Percentiles rank a stretch among this genome's conserved stretches.
phyloP scores from a whole-genome alignment of 2,888 invertebrate species.

The Synergus gifuensis region DNA sequence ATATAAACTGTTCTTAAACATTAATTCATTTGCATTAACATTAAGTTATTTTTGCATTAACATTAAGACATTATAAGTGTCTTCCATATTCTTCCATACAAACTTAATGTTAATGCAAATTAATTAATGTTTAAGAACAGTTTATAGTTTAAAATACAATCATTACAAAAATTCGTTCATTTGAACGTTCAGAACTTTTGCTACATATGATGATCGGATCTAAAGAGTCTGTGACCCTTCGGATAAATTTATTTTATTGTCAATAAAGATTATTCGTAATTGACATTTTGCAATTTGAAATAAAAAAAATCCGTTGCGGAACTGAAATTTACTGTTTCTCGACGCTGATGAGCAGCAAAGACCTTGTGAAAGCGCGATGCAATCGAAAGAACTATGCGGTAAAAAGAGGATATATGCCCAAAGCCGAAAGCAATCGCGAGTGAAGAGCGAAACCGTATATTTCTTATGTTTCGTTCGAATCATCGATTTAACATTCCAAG shows the following conservation, averaged over 20 bases:
- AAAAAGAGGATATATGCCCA: conserved; percentile 11
- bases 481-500: conserved; percentile 20
- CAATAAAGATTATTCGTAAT: not conserved
- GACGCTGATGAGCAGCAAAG: not conserved
- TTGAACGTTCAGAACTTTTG: too few species aligned
- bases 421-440: conserved; percentile 22
- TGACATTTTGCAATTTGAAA: not conserved
- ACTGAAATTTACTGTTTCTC: conserved; percentile 6
- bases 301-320: not conserved
- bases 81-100: too few species aligned
- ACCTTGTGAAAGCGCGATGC: not conserved
- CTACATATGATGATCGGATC: too few species aligned
- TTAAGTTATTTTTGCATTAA: too few species aligned
- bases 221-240: not conserved
- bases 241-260: not conserved
- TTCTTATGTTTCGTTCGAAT: conserved; percentile 22
- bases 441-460: conserved; percentile 12
- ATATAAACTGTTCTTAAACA: too few species aligned
- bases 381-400: conserved; percentile 7
- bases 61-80: too few species aligned
- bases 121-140: too few species aligned
- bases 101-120: too few species aligned
- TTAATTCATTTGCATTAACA: too few species aligned
- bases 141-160: too few species aligned
- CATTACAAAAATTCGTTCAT: too few species aligned